Percentiles rank a stretch among this genome's conserved stretches.
These are phyloP conservation scores for Tiliqua scincoides DNA, from an alignment of 2,113 vertebrate species.

Conservation along the genomic window DNA sequence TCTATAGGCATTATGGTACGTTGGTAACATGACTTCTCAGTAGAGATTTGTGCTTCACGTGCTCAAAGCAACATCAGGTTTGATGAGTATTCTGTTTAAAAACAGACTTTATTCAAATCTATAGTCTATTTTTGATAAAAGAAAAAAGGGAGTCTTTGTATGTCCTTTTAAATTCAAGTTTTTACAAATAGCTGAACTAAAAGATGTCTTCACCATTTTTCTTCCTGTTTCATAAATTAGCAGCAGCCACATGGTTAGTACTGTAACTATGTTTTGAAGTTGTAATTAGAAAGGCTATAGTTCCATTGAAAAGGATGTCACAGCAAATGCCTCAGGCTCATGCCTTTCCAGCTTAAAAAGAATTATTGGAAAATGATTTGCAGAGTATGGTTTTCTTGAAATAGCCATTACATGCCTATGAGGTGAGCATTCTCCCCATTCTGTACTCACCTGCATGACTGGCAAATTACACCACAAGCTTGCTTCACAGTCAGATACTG, in stretches of 20 bases:
- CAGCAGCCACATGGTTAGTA: neutral
- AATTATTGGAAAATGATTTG: neutral
- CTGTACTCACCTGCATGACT: neutral
- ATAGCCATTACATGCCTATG: neutral
- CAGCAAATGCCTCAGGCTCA: neutral
- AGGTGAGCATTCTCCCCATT: neutral
- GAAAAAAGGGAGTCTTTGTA: too few species aligned
- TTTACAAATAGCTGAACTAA: too few species aligned
- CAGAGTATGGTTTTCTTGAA: neutral
- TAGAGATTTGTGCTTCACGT: accelerated
- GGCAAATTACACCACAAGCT: neutral
- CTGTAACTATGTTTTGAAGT: neutral
- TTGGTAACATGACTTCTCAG: accelerated
- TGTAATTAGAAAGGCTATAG: neutral
- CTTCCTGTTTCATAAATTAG: neutral
- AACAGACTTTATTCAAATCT: too few species aligned
- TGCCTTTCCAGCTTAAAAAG: neutral
- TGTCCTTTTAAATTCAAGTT: too few species aligned
- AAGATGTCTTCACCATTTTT: neutral
- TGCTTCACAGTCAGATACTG: neutral
- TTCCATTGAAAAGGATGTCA: neutral
- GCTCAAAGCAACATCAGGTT: accelerated
- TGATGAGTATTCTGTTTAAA: too few species aligned
- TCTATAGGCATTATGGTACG: neutral
- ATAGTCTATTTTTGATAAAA: too few species aligned